Conservation (phyloP, 2,797 vertebrate genomes). For the Salarias fasciatus region DNA sequence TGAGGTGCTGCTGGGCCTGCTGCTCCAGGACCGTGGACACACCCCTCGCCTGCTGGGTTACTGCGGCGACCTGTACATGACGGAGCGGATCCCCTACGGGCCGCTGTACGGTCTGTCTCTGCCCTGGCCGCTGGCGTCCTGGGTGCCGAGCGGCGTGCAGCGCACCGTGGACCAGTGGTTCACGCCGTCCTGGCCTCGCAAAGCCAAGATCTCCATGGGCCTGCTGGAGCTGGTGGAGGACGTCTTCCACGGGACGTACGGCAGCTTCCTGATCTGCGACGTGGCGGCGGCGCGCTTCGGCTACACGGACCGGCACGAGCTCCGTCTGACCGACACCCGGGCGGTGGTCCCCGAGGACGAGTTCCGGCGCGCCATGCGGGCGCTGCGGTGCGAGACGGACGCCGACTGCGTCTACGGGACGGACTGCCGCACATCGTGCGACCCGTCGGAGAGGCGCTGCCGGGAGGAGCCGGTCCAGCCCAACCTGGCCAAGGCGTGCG, state of each 20-base stretch:
- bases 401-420: constrained; percentile 90
- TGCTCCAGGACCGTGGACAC: constrained; percentile 96
- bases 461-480: constrained; percentile 90
- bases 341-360: constrained; percentile 90
- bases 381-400: constrained; percentile 89
- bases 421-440: constrained; percentile 92
- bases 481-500: constrained; percentile 95
- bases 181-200: constrained; percentile 96
- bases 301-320: constrained; percentile 79
- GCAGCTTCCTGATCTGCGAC: constrained; percentile 98
- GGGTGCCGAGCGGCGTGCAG: constrained; percentile 91
- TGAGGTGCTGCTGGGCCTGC: constrained; percentile 91
- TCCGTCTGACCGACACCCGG: constrained; percentile 89
- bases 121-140: constrained; percentile 92
- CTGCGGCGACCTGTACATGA: constrained; percentile 97
- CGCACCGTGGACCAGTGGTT: constrained; percentile 95
- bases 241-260: constrained; percentile 96
- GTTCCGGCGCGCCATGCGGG: constrained; percentile 90
- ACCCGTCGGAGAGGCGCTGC: constrained; percentile 88
- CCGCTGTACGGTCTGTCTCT: constrained; percentile 94
- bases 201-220: constrained; percentile 98
- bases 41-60: constrained; percentile 95
- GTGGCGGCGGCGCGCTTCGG: constrained; percentile 85
- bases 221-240: constrained; percentile 98
- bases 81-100: constrained; percentile 91